phyloP scores from a whole-genome alignment of 1,140 invertebrate genomes.

The Homalodisca vitripennis region DNA sequence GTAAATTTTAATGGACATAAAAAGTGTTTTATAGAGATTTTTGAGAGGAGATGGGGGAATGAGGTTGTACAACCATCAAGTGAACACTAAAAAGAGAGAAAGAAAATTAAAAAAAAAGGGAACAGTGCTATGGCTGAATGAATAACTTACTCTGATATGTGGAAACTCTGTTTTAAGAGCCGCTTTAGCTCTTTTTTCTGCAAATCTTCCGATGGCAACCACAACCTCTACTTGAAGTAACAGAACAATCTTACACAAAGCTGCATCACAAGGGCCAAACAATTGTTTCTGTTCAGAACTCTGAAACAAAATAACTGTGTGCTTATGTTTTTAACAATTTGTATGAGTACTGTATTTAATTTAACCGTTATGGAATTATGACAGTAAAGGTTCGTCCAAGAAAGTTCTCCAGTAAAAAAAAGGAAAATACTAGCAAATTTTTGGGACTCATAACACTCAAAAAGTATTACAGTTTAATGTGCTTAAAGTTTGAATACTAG shows the following conservation, averaged over 20 bases:
- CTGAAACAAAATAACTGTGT: constrained; percentile 50
- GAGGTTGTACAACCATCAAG: not conserved
- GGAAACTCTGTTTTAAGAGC: constrained; percentile 52
- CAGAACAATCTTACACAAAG: constrained; percentile 63
- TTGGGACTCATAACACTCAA: no score
- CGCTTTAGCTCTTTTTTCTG: constrained; percentile 63
- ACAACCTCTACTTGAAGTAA: constrained; percentile 70
- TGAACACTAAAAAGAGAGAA: not conserved
- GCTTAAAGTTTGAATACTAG: no score
- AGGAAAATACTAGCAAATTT: no score
- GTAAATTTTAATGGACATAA: not conserved
- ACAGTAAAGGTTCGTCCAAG: no score
- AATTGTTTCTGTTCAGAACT: constrained; percentile 54
- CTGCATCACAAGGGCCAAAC: constrained; percentile 61
- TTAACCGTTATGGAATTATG: no score
- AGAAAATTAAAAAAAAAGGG: not conserved
- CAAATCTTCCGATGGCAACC: constrained; percentile 80
- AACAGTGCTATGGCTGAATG: not conserved
- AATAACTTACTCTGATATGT: not conserved
- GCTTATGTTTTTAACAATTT: no score
- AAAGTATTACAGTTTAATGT: no score
- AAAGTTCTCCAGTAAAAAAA: no score
- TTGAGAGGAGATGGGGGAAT: not conserved
- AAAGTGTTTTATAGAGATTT: not conserved
- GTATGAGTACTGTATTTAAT: no score